Conservation (phyloP, 2,113 vertebrate genomes). For the Brienomyrus longianalis region DNA sequence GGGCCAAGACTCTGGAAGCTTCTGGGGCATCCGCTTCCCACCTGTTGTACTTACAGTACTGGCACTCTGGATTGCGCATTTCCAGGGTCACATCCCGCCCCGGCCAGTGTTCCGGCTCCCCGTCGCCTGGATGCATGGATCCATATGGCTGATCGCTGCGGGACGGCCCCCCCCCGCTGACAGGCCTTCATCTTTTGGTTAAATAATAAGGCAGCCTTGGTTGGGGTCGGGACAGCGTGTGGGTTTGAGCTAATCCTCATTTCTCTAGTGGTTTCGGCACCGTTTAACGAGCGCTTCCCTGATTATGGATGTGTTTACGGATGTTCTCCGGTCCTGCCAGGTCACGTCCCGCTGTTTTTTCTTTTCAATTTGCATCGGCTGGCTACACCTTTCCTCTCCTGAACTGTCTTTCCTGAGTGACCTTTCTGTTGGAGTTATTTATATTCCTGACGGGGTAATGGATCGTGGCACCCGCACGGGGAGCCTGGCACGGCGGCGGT, state of each 20-base stretch:
- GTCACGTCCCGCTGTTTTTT: neutral
- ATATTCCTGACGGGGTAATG: conserved; percentile 6
- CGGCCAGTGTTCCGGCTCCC: neutral
- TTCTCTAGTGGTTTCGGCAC: neutral
- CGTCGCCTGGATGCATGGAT: neutral
- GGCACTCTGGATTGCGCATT: neutral
- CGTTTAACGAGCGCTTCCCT: neutral
- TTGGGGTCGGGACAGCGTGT: neutral
- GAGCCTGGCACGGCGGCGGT: neutral
- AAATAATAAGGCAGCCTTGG: neutral
- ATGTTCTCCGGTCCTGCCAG: neutral
- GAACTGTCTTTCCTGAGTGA: neutral
- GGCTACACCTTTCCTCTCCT: neutral
- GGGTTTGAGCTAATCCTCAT: neutral
- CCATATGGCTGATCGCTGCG: neutral
- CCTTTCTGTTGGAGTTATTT: conserved; percentile 9
- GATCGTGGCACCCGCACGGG: neutral
- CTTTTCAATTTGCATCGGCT: neutral
- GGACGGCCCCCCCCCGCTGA: neutral
- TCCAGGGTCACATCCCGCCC: neutral
- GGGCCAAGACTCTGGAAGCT: neutral
- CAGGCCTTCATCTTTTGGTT: neutral
- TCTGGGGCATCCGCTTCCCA: neutral
- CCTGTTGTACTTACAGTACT: neutral
- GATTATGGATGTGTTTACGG: neutral